These are phyloP conservation scores for Creontiades dilutus DNA, from an alignment of 2,888 invertebrate genomes.

Conservation along the genomic window DNA sequence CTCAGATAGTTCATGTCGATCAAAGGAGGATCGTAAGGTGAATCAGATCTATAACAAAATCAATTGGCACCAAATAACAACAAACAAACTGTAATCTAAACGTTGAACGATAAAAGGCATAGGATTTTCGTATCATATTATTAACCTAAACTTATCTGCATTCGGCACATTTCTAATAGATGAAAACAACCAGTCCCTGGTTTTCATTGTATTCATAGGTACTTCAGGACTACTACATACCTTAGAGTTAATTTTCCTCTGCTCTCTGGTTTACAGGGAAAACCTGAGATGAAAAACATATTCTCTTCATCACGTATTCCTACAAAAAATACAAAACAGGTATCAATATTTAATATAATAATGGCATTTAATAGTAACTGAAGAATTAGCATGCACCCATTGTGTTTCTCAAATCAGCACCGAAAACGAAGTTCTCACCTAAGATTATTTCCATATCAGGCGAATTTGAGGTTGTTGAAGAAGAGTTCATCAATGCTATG, in stretches of 20 bases:
- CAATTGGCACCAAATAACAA: no score
- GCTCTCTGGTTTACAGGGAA: slow-evolving; percentile 21
- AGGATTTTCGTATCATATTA: no score
- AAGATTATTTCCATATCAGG: slow-evolving; percentile 29
- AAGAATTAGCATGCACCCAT: no score
- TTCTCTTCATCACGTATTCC: not conserved
- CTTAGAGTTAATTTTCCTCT: slow-evolving; percentile 1
- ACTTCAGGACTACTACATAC: not conserved
- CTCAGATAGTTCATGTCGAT: slow-evolving; percentile 50
- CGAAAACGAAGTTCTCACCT: not conserved
- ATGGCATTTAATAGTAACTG: no score
- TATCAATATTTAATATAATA: no score
- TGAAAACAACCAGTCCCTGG: no score
- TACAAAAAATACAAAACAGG: not conserved
- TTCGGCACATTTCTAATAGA: no score
- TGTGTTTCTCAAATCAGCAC: no score
- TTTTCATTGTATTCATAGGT: no score
- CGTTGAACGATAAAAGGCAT: no score
- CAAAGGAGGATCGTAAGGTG: slow-evolving; percentile 38
- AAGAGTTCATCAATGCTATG: slow-evolving; percentile 28
- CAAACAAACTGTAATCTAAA: no score
- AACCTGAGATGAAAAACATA: slow-evolving; percentile 17
- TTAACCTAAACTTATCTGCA: no score
- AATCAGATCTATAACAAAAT: slow-evolving; percentile 38
- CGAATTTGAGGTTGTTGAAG: not conserved